Percentiles rank a stretch among this genome's conserved stretches.
Evolutionary conservation across 2,113 vertebrate genomes (phyloP).

Genomic region (Peromyscus leucopus): DNA sequence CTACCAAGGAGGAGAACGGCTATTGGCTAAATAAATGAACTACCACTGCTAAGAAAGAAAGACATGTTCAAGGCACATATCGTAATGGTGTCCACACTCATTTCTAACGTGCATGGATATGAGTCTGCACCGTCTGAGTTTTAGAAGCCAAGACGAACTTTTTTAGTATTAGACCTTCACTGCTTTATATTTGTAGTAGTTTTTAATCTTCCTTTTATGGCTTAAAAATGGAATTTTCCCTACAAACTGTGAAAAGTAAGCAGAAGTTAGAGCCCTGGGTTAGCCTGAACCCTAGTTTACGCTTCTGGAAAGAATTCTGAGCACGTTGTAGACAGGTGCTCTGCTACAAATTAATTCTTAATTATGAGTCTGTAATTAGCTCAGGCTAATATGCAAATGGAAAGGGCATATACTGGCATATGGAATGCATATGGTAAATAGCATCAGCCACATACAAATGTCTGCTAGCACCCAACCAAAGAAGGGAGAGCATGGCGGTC

Average conservation of each 20-base stretch:
- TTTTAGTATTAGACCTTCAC: background rate
- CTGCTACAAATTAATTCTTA: constrained; percentile 8
- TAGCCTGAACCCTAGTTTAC: background rate
- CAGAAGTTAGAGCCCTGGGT: background rate
- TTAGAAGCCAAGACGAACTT: background rate
- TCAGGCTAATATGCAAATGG: background rate
- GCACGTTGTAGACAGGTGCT: background rate
- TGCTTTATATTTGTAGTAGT: background rate
- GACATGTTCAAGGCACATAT: background rate
- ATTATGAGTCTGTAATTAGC: background rate
- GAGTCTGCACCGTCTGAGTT: background rate
- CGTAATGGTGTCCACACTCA: background rate
- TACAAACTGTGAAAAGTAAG: constrained; percentile 22
- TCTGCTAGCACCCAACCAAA: background rate
- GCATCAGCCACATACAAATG: background rate
- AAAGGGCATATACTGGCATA: background rate
- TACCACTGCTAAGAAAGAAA: background rate
- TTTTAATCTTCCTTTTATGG: background rate
- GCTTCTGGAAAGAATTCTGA: constrained; percentile 9
- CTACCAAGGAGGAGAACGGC: background rate
- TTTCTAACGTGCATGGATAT: background rate
- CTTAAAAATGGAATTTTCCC: constrained; percentile 29
- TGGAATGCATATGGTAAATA: background rate
- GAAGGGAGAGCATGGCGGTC: background rate
- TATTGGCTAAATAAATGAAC: background rate